phyloP scores from a whole-genome alignment of 1,140 invertebrate species.

The Danaus plexippus region DNA sequence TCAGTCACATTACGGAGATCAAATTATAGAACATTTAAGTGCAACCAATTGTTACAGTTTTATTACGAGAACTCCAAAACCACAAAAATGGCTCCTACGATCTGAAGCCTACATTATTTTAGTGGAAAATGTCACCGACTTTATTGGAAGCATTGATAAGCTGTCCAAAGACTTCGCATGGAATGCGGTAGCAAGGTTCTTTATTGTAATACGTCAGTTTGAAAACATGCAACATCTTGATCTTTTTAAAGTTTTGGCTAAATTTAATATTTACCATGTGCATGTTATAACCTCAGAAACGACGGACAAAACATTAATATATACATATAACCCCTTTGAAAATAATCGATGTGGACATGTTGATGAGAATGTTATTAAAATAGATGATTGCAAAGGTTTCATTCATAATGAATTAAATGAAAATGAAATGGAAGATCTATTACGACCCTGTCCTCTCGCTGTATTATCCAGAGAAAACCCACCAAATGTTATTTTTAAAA shows the following conservation, averaged over 20 bases:
- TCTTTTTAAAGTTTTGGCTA: conserved; percentile 18
- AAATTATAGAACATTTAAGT: conserved; percentile 8
- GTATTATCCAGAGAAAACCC: conserved; percentile 15
- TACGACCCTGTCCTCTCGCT: conserved; percentile 15
- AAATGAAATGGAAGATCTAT: conserved; percentile 4
- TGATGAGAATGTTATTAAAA: conserved; percentile 8
- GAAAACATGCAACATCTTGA: conserved; percentile 6
- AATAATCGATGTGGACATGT: conserved; percentile 15
- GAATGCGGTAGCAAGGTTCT: conserved; percentile 20
- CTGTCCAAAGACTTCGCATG: conserved; percentile 11
- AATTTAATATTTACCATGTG: conserved; percentile 15
- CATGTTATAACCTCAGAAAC: conserved; percentile 8
- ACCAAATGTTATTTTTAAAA: conserved; percentile 16
- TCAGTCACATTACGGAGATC: background rate
- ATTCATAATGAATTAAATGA: conserved; percentile 5
- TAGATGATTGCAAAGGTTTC: conserved; percentile 11
- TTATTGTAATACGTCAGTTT: conserved; percentile 16
- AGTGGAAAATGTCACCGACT: conserved; percentile 3
- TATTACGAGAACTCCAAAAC: conserved; percentile 9
- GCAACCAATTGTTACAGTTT: conserved; percentile 10
- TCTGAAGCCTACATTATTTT: conserved; percentile 16
- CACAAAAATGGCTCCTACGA: conserved; percentile 2
- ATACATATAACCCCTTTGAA: conserved; percentile 18
- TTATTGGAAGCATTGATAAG: conserved; percentile 7
- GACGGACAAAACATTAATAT: conserved; percentile 4